Evolutionary conservation across 2,797 vertebrate species (phyloP), one percentile per base, ranked within the genome.

Genomic region (Spea hammondii): DNA sequence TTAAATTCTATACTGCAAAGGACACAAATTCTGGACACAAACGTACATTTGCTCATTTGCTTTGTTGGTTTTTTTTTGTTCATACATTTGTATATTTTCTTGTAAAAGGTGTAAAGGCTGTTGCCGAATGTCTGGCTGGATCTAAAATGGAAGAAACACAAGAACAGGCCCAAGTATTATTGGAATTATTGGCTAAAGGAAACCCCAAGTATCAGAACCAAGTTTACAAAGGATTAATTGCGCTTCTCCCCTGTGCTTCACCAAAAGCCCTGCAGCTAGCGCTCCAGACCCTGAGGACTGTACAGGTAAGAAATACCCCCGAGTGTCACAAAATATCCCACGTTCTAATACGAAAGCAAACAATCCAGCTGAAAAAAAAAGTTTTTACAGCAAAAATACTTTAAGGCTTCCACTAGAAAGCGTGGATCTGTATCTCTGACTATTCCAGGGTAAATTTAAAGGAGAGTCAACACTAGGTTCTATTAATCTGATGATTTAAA

Each of bases 201-300:
- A 97, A 92, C 84, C 91, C 91, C 79, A 93, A 88, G 88, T 92
- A 92, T 83, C 90, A 94, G 83, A 90, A 88, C 53, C 93, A 94
- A 70, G 92, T 95, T 10, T 96, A 93, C 83, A 93, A 92, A 87
- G 85, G 87, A n/a, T 86, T 96, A 3, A 76, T 94, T 9, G 88
- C 89, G 0, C 80, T 95, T 70, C 85, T 96, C 85, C 83, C 87
- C 0, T 91, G 89, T n/a, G 44, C 69, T 0, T 92, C 86, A 13
- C 88, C 94, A 0, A 88, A 84, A 59, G 88, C 88, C 67, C 93
- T 94, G 83, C 93, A 92, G 65, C 87, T 93, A 72, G 86, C 92
- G 53, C 87, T 96, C 71, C 91, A 89, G 84, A 91, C 86, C 0
- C 89, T 96, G 32, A 72, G 70, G 71, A 76, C 66, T 55, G 81